Evolutionary conservation across 2,797 vertebrate genomes (phyloP).

Genomic region (Pteropus rufus): DNA sequence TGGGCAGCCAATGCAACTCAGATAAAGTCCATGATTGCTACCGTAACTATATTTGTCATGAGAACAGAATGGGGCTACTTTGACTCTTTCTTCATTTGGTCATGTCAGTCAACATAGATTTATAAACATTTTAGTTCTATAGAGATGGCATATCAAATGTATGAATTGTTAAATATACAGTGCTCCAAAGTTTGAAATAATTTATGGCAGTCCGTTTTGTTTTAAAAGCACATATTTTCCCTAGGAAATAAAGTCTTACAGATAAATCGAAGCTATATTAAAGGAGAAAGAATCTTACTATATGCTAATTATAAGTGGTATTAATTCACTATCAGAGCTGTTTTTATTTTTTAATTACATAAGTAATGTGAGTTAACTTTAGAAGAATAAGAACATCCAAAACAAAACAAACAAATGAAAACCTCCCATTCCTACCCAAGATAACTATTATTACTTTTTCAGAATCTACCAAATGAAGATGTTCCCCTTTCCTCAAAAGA

Average conservation of each 20-base stretch:
- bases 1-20: neutral
- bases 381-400: neutral
- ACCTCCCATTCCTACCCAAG: neutral
- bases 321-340: neutral
- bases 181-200: neutral
- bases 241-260: neutral
- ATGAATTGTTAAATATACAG: neutral
- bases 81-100: neutral
- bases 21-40: neutral
- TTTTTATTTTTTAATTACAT: slow-evolving; percentile 23
- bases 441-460: neutral
- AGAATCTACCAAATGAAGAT: neutral
- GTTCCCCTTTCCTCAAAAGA: neutral
- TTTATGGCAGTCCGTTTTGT: slow-evolving; percentile 13
- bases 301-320: slow-evolving; percentile 38
- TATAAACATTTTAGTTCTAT: neutral
- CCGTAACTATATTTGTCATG: neutral
- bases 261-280: neutral
- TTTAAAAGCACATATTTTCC: slow-evolving; percentile 5
- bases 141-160: neutral
- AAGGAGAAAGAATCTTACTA: neutral
- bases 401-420: neutral
- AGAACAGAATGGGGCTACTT: neutral
- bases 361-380: neutral
- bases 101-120: neutral